Base-by-base conservation (phyloP, 1,140 invertebrate genomes). In the Drosophila leontia region DNA sequence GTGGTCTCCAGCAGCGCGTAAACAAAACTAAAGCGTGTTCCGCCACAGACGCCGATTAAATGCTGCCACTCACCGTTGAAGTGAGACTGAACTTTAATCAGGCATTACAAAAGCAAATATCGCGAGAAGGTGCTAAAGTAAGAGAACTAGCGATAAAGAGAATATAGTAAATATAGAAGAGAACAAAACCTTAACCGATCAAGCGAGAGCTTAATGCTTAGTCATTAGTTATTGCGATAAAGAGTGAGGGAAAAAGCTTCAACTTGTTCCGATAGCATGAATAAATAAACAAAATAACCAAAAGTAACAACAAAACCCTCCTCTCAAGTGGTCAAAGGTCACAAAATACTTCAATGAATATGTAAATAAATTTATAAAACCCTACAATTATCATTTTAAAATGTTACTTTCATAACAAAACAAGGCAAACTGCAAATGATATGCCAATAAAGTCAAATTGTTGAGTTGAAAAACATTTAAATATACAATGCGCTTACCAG, bases 1-100 rank as follows among this genome's bases (percentile, higher is more conserved):
- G 53, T 78, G 75, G 44, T 41, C 64, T 37, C 80, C 9, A 45
- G 23, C 39, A 42, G 39, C 55, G 59, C 64, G 47, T 50, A 64
- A 78, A 78, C 51, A 69, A 64, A 81, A 88, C 85, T 84, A 64
- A 88, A 71, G 41, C 6, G 12, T 51, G 50, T 67, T 62, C 41
- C 50, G 47, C 64, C 51, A 26, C 56, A 42, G 48, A 42, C 44
- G 48, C 13, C 62, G 53, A 62, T 75, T 88, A 88, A 88, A 78
- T 88, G 56, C 34, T 88, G 56, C 34, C 29, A 42, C 13, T 23
- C 34, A 11, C 17, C 57, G 41, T 19, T 37, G 23, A 55, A 45
- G 48, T 26, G 74, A 44, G 59, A 37, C 44, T 70, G 75, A 78
- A 78, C 75, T 78, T 78, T 78, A 78, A 78, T 78, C 75, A 35